Evolutionary conservation across 2,797 vertebrate genomes (phyloP), one percentile per base, ranked within the genome.

Genomic region (Platyrinchus mystaceus): DNA sequence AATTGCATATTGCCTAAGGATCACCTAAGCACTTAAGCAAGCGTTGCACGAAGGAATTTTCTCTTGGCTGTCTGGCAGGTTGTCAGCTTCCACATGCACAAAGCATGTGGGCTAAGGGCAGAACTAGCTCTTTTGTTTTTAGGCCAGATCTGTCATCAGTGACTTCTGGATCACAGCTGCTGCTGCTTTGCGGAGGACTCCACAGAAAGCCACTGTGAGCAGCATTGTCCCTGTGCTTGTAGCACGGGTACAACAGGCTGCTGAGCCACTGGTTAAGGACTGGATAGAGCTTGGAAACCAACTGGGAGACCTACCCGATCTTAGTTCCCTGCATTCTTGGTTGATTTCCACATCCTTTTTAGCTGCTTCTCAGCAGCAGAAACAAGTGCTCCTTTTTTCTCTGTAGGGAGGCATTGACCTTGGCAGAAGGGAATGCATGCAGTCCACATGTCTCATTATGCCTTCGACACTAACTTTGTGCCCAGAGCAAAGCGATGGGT

Each of bases 351-450:
- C 20, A 49, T 63, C 43, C 36, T 68, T 93, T 93, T 44, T 53
- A 87, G 50, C 69, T 66, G 62, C 50, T 88, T 89, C 84, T 73
- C 82, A 88, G 49, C 47, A 87, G 76, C 41, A 78, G 58, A 73
- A 76, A 91, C 82, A 95, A 95, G 53, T 43, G 69, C 21, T 88
- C 34, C 55, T 86, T 95, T 94, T 88, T 91, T 22, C 59, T 84
- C 79, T 59, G 39, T 27, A 32, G 70, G 47, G 60, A 92, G 43
- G 79, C 89, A 32, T 26, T 90, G 95, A 94, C 95, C 93, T 94
- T 78, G 87, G 85, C 90, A 81, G 85, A 76, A 52, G 73, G 55
- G 36, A 80, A 62, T 20, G 26, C 53, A 17, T 74, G 84, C 76
- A 81, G 68, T 55, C 75, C 84, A 59, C 87, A 63, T 81, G 90